Evolutionary conservation across 2,113 vertebrate genomes (phyloP).

Genomic region (Patagioenas fasciata): DNA sequence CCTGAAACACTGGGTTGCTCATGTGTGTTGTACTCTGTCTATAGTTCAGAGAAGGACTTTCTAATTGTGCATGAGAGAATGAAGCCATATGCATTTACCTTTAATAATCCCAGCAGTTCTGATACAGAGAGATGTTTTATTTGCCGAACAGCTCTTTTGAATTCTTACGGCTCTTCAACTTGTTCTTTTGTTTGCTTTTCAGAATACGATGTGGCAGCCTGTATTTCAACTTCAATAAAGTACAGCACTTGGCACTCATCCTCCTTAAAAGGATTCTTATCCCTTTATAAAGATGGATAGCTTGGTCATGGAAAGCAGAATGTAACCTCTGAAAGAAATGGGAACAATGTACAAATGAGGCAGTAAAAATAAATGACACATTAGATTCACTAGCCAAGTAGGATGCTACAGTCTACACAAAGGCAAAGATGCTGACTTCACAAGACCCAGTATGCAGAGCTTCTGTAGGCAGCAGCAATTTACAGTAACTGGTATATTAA

Average conservation of each 20-base stretch:
- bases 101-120: background rate
- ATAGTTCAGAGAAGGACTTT: background rate
- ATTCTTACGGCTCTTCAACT: background rate
- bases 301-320: conserved; percentile 5
- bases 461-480: conserved; percentile 23
- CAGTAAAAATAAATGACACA: conserved; percentile 70
- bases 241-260: background rate
- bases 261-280: conserved; percentile 49
- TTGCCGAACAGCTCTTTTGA: background rate
- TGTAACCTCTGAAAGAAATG: conserved; percentile 26
- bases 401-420: conserved; percentile 52
- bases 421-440: conserved; percentile 69
- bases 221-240: conserved; percentile 18
- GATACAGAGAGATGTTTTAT: background rate
- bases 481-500: conserved; percentile 54
- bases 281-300: conserved; percentile 48
- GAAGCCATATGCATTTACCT: conserved; percentile 4
- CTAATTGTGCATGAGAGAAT: background rate
- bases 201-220: background rate
- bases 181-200: conserved; percentile 29
- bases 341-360: conserved; percentile 57
- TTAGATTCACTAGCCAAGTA: conserved; percentile 68
- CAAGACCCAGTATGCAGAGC: conserved; percentile 10
- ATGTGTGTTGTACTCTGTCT: background rate
- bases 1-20: background rate